Conservation (phyloP, 30 jellyfish, hydroid and myxozoan genomes). For the Cassiopea andromeda region DNA sequence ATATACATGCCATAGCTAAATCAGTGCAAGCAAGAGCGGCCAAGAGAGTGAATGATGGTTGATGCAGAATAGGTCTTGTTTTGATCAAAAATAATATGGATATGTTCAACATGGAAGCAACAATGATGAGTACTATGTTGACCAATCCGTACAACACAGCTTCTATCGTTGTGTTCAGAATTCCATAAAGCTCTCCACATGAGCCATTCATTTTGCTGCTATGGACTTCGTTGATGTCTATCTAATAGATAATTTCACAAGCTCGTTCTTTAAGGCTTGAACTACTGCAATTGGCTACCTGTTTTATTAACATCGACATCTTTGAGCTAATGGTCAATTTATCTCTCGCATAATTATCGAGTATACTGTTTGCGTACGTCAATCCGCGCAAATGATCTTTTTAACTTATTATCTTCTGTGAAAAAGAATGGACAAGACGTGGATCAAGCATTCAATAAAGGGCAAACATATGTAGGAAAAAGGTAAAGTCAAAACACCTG, state of each 20-base stretch:
- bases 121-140: neutral
- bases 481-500: no score
- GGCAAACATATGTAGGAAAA: no score
- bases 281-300: neutral
- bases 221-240: neutral
- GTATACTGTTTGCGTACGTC: no score
- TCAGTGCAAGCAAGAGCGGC: slow-evolving; percentile 44
- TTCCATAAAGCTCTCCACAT: neutral
- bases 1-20: neutral
- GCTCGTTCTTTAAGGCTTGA: neutral
- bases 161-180: neutral
- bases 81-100: neutral
- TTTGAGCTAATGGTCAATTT: no score
- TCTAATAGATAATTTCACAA: neutral
- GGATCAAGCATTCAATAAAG: no score
- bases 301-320: no score
- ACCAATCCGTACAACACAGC: neutral
- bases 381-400: no score
- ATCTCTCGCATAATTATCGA: no score
- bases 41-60: neutral
- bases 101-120: slow-evolving; percentile 16
- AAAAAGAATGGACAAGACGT: no score
- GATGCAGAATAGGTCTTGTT: neutral
- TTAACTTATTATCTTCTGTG: no score
- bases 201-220: neutral